Conservation (phyloP, 1,140 invertebrate genomes). For the Amyelois transitella region DNA sequence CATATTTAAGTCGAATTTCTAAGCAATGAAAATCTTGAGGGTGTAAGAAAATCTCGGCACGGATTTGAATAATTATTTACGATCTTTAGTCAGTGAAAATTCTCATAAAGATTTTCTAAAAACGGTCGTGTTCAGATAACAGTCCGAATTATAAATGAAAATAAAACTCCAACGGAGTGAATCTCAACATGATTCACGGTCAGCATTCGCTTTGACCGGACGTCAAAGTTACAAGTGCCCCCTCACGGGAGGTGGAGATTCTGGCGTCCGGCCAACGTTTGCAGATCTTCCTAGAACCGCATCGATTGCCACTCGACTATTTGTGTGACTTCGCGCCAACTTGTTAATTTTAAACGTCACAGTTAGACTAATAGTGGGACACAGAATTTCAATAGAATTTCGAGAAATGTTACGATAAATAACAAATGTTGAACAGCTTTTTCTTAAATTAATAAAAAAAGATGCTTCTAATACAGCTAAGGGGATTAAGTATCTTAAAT, state of each 20-base stretch:
- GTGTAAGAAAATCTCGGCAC: too few relatives aligned
- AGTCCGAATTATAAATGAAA: neutral
- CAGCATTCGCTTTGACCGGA: conserved; percentile 15
- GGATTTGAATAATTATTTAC: too few relatives aligned
- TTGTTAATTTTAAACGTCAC: conserved; percentile 32
- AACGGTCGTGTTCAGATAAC: too few relatives aligned
- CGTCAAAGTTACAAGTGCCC: conserved; percentile 25
- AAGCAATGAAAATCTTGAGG: too few relatives aligned
- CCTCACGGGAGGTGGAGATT: conserved; percentile 41
- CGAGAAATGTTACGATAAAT: too few relatives aligned
- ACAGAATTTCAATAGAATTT: neutral
- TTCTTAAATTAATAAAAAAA: too few relatives aligned
- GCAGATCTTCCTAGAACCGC: conserved; percentile 56
- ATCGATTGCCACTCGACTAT: conserved; percentile 29
- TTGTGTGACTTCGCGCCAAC: conserved; percentile 25
- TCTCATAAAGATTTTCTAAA: too few relatives aligned
- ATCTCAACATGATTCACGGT: conserved; percentile 19
- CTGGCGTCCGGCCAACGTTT: conserved; percentile 52
- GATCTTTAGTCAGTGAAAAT: too few relatives aligned
- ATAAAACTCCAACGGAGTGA: neutral
- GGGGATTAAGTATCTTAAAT: too few relatives aligned
- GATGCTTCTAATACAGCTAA: too few relatives aligned
- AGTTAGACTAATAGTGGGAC: neutral
- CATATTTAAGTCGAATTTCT: too few relatives aligned
- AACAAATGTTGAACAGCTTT: too few relatives aligned